phyloP scores from a whole-genome alignment of 2,888 invertebrate genomes.

The Caenorhabditis japonica region DNA sequence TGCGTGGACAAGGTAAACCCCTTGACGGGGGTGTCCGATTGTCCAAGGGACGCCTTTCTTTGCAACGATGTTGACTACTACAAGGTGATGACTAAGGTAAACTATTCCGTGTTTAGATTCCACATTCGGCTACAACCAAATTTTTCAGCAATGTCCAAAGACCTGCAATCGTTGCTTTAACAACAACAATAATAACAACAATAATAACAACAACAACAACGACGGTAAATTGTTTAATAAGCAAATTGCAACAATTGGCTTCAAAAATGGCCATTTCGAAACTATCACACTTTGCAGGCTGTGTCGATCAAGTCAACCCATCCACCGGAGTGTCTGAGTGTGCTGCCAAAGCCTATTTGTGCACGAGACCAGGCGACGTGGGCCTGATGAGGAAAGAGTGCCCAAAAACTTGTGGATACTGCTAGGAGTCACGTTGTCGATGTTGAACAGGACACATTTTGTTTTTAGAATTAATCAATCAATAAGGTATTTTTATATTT shows the following conservation, averaged over 20 bases:
- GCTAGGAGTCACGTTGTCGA: no score
- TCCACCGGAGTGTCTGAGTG: conserved; percentile 54
- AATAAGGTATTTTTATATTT: no score
- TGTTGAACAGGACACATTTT: no score
- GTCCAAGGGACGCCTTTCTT: conserved; percentile 39
- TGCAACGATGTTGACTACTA: conserved; percentile 45
- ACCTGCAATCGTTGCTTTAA: conserved; percentile 30
- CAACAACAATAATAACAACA: conserved; percentile 17
- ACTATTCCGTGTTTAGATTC: no score
- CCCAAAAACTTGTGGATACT: conserved; percentile 59
- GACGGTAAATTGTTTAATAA: no score
- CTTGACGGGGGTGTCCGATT: conserved; percentile 48
- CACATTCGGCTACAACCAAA: no score
- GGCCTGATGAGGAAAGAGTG: conserved; percentile 55
- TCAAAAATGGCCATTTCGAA: no score
- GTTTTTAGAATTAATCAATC: no score
- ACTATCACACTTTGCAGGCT: conserved; percentile 12
- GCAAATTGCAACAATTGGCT: no score
- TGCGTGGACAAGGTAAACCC: conserved; percentile 47
- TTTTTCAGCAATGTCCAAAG: conserved; percentile 23
- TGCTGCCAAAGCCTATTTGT: conserved; percentile 47
- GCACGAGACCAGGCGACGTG: conserved; percentile 52
- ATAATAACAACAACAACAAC: no score
- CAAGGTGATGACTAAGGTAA: conserved; percentile 40
- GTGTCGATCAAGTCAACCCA: conserved; percentile 49